Percentiles rank a stretch among this genome's conserved stretches.
phyloP scores from a whole-genome alignment of 2,888 invertebrate genomes.

The Drosophila infuscata region DNA sequence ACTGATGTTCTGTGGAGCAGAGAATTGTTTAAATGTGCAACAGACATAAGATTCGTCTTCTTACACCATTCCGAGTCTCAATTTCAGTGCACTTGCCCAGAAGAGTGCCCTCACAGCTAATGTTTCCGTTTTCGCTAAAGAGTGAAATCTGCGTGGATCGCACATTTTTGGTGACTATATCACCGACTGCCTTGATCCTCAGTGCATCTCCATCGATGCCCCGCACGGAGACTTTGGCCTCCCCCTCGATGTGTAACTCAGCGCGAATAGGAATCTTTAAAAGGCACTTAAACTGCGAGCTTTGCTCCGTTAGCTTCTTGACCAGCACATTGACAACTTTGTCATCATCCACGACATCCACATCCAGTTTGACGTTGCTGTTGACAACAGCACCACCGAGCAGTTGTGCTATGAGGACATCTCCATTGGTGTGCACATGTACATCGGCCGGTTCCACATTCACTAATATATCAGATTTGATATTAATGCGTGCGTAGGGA shows the following conservation, averaged over 20 bases:
- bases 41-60: neutral
- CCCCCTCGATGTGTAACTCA: slow-evolving; percentile 70
- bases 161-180: slow-evolving; percentile 78
- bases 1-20: slow-evolving; percentile 69
- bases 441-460: slow-evolving; percentile 73
- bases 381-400: slow-evolving; percentile 69
- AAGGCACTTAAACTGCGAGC: slow-evolving; percentile 61
- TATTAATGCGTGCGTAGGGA: slow-evolving; percentile 70
- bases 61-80: slow-evolving; percentile 63
- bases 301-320: slow-evolving; percentile 41
- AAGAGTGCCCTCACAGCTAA: slow-evolving; percentile 77
- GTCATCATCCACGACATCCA: slow-evolving; percentile 66
- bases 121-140: slow-evolving; percentile 76
- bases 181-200: slow-evolving; percentile 58
- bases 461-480: slow-evolving; percentile 71
- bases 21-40: neutral
- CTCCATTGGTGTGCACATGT: slow-evolving; percentile 69
- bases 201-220: slow-evolving; percentile 78
- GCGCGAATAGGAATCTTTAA: slow-evolving; percentile 82
- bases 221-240: slow-evolving; percentile 65
- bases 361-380: slow-evolving; percentile 60
- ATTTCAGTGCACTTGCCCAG: slow-evolving; percentile 76
- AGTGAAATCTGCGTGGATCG: slow-evolving; percentile 74
- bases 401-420: slow-evolving; percentile 76
- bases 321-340: slow-evolving; percentile 64